Percentiles rank a stretch among this genome's conserved stretches.
phyloP scores from a whole-genome alignment of 2,797 vertebrate species.

The Fistularia tabacaria region DNA sequence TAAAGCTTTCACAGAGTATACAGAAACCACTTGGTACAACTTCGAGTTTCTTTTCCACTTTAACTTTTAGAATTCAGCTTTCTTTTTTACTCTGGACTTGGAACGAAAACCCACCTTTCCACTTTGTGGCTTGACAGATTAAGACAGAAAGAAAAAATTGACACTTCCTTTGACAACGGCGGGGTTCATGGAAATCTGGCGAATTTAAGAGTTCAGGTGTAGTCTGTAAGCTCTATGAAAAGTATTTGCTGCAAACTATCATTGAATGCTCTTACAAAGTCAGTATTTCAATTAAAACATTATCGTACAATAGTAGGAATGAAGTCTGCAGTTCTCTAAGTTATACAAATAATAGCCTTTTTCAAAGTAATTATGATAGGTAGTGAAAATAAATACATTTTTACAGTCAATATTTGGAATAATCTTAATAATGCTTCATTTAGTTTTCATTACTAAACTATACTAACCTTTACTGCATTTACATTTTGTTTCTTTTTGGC shows the following conservation, averaged over 20 bases:
- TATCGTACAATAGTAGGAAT: not conserved
- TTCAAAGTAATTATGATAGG: constrained; percentile 12
- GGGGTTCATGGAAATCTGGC: too few species aligned
- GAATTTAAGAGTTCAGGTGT: not conserved
- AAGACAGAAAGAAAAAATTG: too few species aligned
- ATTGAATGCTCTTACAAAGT: not conserved
- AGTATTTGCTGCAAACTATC: not conserved
- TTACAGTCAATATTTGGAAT: too few species aligned
- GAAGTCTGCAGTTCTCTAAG: not conserved
- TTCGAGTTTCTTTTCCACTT: not conserved
- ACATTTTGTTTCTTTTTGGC: constrained; percentile 31
- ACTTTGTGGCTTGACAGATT: not conserved
- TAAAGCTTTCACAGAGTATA: constrained; percentile 19
- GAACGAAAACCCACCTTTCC: not conserved
- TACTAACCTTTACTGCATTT: constrained; percentile 40
- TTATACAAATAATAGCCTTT: constrained; percentile 7
- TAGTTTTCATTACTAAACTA: not conserved
- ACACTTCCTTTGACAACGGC: too few species aligned
- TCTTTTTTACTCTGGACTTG: too few species aligned
- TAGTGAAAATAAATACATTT: constrained; percentile 15
- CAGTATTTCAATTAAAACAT: not conserved
- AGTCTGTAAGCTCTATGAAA: constrained; percentile 2
- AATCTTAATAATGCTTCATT: too few species aligned
- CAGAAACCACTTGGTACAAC: constrained; percentile 1
- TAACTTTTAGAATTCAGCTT: constrained; percentile 1